phyloP scores from a whole-genome alignment of 2,113 vertebrate genomes.

The Ursus arctos region DNA sequence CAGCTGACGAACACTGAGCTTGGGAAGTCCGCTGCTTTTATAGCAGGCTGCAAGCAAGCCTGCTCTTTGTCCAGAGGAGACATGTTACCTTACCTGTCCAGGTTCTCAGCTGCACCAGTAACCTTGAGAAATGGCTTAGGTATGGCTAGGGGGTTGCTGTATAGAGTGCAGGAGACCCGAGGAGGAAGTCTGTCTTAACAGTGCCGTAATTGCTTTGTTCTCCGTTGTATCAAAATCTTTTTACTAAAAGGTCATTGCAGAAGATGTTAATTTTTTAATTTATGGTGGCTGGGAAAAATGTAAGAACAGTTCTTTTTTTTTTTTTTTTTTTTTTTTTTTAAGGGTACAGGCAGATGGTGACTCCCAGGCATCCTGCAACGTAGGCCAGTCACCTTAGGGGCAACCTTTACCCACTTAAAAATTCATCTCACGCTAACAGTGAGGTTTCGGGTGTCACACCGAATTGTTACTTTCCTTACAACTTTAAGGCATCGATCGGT shows the following conservation, averaged over 20 bases:
- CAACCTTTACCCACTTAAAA: background rate
- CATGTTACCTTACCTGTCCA: background rate
- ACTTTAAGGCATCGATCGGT: background rate
- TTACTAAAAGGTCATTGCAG: background rate
- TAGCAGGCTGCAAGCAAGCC: background rate
- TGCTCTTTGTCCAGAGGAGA: background rate
- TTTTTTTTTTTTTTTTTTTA: background rate
- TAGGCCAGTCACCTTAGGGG: background rate
- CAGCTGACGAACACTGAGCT: background rate
- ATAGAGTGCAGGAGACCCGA: accelerated
- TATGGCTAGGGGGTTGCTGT: background rate
- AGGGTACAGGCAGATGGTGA: background rate
- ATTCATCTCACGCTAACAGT: background rate
- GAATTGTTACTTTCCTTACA: background rate
- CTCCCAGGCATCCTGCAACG: background rate
- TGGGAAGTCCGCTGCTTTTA: background rate
- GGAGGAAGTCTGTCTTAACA: background rate
- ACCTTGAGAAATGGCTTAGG: background rate
- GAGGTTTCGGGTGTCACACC: background rate
- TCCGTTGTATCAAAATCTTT: background rate
- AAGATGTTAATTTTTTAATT: background rate
- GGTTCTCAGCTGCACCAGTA: background rate
- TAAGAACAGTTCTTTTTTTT: background rate
- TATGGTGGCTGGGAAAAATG: background rate
- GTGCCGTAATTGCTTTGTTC: background rate